A percentile compares a stretch with the other conserved stretches of the same genome.
Evolutionary conservation across 2,797 vertebrate genomes (phyloP).

Genomic region (Hapalemur alaotrensis): DNA sequence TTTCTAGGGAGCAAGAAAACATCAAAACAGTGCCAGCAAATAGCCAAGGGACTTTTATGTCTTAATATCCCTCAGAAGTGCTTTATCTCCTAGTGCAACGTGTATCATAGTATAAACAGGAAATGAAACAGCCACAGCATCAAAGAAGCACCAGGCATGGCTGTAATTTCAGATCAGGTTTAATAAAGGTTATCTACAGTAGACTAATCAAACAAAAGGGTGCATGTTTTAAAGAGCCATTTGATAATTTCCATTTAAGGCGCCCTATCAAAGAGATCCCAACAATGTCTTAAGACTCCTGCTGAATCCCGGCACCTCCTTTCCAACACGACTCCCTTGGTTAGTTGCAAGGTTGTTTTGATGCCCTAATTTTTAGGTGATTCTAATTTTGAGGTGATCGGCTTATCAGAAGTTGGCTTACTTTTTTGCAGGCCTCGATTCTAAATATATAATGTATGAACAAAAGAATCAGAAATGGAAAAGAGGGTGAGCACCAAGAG

Average conservation of each 20-base stretch:
- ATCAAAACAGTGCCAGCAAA: constrained; percentile 98
- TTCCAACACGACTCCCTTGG: constrained; percentile 87
- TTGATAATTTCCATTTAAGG: constrained; percentile 94
- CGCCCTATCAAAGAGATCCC: constrained; percentile 91
- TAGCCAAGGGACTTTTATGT: constrained; percentile 97
- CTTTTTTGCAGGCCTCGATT: constrained; percentile 78
- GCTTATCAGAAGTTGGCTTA: constrained; percentile 78
- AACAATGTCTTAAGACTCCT: constrained; percentile 87
- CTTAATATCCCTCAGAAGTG: constrained; percentile 96
- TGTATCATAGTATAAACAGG: constrained; percentile 94
- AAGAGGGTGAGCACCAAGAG: constrained; percentile 50
- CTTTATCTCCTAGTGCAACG: constrained; percentile 95
- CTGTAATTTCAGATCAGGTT: constrained; percentile 95
- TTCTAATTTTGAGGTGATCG: constrained; percentile 88
- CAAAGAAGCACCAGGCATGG: constrained; percentile 90
- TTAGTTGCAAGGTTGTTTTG: constrained; percentile 91
- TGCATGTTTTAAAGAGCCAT: constrained; percentile 89
- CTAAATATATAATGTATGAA: background rate
- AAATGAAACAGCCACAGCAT: constrained; percentile 91
- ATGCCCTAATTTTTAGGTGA: constrained; percentile 89
- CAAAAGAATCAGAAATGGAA: constrained; percentile 33
- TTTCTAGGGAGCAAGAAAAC: constrained; percentile 97
- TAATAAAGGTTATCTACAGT: constrained; percentile 97
- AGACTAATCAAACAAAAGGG: constrained; percentile 93
- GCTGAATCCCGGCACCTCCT: constrained; percentile 84